Conservation (phyloP, 2,113 vertebrate species). For the Henicopernis longicauda region DNA sequence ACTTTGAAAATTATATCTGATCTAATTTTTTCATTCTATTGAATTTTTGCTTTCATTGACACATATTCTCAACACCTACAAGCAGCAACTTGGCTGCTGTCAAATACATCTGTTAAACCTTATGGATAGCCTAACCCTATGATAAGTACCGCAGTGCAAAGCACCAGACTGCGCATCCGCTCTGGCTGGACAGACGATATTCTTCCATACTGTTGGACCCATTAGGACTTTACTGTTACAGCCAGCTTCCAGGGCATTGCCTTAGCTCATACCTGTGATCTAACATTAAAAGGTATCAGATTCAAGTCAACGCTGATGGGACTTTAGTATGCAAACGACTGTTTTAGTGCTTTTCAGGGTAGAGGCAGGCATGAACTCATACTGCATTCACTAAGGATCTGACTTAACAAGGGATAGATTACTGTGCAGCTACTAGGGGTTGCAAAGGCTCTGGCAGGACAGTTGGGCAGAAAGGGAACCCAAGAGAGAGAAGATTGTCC, state of each 20-base stretch:
- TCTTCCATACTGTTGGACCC: not conserved
- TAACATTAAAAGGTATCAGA: not conserved
- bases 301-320: not conserved
- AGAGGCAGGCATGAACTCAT: not conserved
- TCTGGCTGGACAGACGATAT: not conserved
- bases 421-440: not conserved
- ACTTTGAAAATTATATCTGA: not conserved
- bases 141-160: not conserved
- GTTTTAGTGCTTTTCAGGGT: not conserved
- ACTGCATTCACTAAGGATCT: not conserved
- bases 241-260: not conserved
- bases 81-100: not conserved
- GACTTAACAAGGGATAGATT: not conserved
- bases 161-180: rapidly evolving
- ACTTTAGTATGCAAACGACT: not conserved
- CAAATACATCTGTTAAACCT: not conserved
- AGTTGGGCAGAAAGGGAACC: not conserved
- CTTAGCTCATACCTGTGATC: not conserved
- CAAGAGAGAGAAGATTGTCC: not conserved
- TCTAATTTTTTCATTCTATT: not conserved
- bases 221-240: not conserved
- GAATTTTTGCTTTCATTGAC: not conserved
- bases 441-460: not conserved
- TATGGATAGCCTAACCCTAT: not conserved
- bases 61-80: not conserved